These are phyloP conservation scores for Platygyra sinensis DNA, from an alignment of 64 coral and sea anemone species.

Conservation along the genomic window DNA sequence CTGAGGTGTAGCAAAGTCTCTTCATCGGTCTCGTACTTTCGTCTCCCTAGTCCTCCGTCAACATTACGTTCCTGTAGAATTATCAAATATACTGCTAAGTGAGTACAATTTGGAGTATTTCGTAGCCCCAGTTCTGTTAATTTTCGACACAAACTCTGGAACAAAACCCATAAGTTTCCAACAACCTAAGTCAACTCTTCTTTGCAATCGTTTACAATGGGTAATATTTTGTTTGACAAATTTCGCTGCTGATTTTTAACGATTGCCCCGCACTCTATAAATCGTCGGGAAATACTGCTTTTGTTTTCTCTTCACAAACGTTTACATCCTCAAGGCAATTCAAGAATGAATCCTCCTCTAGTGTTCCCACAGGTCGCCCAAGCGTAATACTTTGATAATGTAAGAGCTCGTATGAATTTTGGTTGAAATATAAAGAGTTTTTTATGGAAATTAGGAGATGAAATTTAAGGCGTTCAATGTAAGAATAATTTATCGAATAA, in stretches of 20 bases:
- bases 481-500: too few species aligned
- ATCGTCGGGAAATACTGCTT: conserved; percentile 24
- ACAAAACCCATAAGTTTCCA: conserved; percentile 29
- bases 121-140: conserved; percentile 47
- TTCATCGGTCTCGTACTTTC: conserved; percentile 49
- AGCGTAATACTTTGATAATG: too few species aligned
- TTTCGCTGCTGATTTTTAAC: conserved; percentile 45
- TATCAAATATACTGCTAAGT: conserved; percentile 63
- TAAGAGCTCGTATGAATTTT: too few species aligned
- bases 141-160: conserved; percentile 54
- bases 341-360: conserved; percentile 19
- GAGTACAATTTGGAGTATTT: conserved; percentile 49
- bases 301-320: conserved; percentile 46
- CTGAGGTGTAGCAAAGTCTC: conserved; percentile 55
- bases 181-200: conserved; percentile 6
- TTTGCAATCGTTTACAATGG: conserved; percentile 31
- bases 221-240: conserved; percentile 56
- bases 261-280: conserved; percentile 49
- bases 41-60: conserved; percentile 44
- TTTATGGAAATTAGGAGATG: too few species aligned
- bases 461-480: too few species aligned
- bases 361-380: too few species aligned
- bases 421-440: too few species aligned
- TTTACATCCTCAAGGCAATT: conserved; percentile 55
- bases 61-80: conserved; percentile 12